Conservation (phyloP, 2,888 invertebrate genomes). For the Leptinotarsa juncta region DNA sequence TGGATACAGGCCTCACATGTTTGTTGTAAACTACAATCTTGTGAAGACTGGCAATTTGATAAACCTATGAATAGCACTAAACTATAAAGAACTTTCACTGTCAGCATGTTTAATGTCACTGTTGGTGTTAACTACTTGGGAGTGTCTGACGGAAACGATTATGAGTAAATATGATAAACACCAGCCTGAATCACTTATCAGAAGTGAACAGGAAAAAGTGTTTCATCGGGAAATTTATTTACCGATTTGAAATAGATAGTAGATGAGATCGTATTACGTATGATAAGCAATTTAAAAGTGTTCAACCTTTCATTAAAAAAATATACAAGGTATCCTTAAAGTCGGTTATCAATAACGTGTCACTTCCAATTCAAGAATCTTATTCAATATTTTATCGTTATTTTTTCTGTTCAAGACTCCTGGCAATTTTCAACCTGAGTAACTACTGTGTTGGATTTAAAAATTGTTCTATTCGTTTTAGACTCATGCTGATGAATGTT, state of each 20-base stretch:
- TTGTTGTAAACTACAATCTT: neutral
- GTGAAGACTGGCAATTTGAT: neutral
- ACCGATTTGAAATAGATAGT: neutral
- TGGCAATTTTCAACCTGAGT: too few relatives aligned
- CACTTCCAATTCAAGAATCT: too few relatives aligned
- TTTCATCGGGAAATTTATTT: constrained; percentile 13
- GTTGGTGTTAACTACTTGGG: constrained; percentile 1
- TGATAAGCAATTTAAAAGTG: neutral
- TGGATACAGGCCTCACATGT: constrained; percentile 14
- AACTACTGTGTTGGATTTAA: too few relatives aligned
- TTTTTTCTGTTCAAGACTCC: too few relatives aligned
- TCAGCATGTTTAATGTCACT: constrained; percentile 11
- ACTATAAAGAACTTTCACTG: neutral
- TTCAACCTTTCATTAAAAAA: too few relatives aligned
- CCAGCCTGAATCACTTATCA: constrained; percentile 13
- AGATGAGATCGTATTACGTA: neutral
- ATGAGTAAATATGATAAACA: constrained; percentile 8
- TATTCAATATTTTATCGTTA: too few relatives aligned
- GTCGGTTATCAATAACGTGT: too few relatives aligned
- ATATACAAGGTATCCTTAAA: too few relatives aligned
- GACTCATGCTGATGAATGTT: too few relatives aligned
- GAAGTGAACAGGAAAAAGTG: constrained; percentile 1
- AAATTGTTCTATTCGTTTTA: too few relatives aligned
- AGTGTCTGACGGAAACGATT: constrained; percentile 17
- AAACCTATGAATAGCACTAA: neutral